phyloP scores from a whole-genome alignment of 2,797 vertebrate genomes.

The Clarias platycephalus region DNA sequence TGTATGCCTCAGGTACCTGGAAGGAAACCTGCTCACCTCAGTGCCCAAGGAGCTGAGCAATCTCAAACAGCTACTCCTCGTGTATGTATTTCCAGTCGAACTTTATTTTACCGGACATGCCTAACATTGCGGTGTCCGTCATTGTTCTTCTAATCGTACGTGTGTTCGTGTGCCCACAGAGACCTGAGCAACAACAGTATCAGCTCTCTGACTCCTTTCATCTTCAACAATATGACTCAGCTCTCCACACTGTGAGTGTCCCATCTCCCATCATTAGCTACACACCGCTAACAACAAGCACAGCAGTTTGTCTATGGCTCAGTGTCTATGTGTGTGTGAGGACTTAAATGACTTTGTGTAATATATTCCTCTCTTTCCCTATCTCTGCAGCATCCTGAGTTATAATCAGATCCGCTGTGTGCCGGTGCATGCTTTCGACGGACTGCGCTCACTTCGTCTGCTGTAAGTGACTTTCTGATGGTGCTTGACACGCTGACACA shows the following conservation, averaged over 20 bases:
- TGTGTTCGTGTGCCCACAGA: conserved; percentile 67
- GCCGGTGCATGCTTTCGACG: conserved; percentile 87
- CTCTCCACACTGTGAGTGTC: conserved; percentile 93
- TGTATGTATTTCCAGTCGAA: conserved; percentile 77
- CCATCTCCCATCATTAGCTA: no score
- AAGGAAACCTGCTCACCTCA: conserved; percentile 90
- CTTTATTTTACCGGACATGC: neutral
- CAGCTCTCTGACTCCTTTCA: conserved; percentile 81
- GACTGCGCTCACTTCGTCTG: conserved; percentile 89
- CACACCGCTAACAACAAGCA: conserved; percentile 7
- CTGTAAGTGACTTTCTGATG: conserved; percentile 80
- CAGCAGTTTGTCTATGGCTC: neutral
- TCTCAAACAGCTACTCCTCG: conserved; percentile 89
- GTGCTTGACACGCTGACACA: neutral
- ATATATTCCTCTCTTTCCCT: conserved; percentile 46
- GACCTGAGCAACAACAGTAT: conserved; percentile 99
- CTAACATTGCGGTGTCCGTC: neutral
- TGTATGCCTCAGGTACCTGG: conserved; percentile 86
- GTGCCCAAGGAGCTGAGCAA: conserved; percentile 87
- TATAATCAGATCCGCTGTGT: conserved; percentile 97
- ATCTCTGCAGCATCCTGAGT: conserved; percentile 87
- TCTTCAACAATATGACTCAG: conserved; percentile 96
- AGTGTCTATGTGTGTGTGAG: neutral
- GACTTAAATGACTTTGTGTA: neutral
- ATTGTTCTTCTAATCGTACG: conserved; percentile 7